These are phyloP conservation scores for Dryobates pubescens DNA, from an alignment of 2,797 vertebrate genomes.

Conservation along the genomic window DNA sequence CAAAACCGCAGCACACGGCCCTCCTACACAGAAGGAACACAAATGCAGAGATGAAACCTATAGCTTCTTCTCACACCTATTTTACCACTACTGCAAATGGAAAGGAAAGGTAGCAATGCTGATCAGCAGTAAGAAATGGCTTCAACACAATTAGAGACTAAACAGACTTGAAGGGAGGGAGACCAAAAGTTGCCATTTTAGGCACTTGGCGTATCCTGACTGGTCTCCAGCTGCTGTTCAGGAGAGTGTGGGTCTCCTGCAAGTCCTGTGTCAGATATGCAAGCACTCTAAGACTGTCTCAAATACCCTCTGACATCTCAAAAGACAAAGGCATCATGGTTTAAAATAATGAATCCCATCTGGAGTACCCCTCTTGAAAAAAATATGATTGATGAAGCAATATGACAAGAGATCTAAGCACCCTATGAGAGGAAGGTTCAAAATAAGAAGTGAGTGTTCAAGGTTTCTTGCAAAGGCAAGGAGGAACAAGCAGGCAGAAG, in stretches of 20 bases:
- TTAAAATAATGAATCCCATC: background rate
- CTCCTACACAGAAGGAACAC: background rate
- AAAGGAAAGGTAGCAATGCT: background rate
- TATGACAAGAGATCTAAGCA: background rate
- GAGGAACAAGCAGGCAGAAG: background rate
- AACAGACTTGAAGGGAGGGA: background rate
- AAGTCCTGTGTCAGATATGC: background rate
- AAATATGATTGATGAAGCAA: background rate
- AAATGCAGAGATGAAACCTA: background rate
- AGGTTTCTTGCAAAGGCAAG: slow-evolving; percentile 27
- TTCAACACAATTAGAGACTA: background rate
- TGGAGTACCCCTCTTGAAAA: background rate
- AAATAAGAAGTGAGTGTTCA: background rate
- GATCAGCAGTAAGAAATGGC: background rate
- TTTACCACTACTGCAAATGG: background rate
- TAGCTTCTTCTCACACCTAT: background rate
- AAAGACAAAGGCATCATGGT: background rate
- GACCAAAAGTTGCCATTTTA: background rate
- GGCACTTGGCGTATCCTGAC: background rate
- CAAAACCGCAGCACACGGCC: accelerated
- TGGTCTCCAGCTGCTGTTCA: background rate
- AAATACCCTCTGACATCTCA: background rate
- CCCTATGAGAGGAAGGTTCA: background rate
- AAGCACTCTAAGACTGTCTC: background rate
- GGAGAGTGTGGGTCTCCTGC: background rate